Base-by-base conservation (phyloP, 1,140 invertebrate species). In the Zaprionus taronus region DNA sequence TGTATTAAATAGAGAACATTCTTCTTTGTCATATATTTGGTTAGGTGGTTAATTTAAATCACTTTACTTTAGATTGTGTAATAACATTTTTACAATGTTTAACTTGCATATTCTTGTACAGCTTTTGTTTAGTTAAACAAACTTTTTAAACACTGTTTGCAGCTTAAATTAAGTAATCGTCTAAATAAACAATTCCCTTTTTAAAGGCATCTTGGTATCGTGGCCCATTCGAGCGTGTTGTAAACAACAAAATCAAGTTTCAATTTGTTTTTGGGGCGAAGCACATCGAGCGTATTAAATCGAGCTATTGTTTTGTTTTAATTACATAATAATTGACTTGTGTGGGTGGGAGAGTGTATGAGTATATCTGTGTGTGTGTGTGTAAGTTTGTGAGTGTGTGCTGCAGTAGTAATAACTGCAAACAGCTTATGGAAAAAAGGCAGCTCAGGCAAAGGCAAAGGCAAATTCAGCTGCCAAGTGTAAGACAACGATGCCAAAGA, bases 311-410 rank as follows among this genome's bases (percentile, higher is more conserved):
- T 89, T 89, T 89, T 77, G 84, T 71, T 89, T 89, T 90, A 89
- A 89, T 89, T 89, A 89, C 84, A 90, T 84, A 90, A 90, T 89
- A 89, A 89, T 89, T 89, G 84, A 68, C 80, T 71, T 64, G 70
- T 60, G 74, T 77, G 24, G 15, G 34, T 74, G 24, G 67, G 38
- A 53, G 41, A 74, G 61, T 51, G 68, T 81, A 61, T 47, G 55
- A 55, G 68, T 51, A 75, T 77, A 22, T 24, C 26, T 75, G 17
- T 76, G 34, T 60, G 34, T 82, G 34, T 82, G 67, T 56, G 70
- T 82, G 58, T 60, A 58, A 61, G 38, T 73, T 49, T 56, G 11
- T 44, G 47, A 14, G 47, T 63, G 61, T 64, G 51, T 17, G 20
- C 38, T 66, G 57, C 47, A 51, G 24, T 66, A 47, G 72, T 83